phyloP scores from a whole-genome alignment of 2,888 invertebrate species.

The Blastobasis adustella region DNA sequence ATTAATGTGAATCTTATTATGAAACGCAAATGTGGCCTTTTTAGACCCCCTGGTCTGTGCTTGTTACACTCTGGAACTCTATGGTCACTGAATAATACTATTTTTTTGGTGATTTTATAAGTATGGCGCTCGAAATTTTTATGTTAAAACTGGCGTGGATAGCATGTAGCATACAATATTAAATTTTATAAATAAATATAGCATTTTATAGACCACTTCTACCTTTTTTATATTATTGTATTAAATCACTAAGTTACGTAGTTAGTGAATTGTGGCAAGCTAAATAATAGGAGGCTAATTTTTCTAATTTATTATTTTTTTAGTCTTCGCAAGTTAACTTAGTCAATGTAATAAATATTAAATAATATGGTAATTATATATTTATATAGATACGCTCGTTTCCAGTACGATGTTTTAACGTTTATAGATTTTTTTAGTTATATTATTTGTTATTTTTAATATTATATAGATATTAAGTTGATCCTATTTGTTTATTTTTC shows the following conservation, averaged over 20 bases:
- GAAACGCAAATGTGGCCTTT: no score
- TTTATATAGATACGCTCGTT: slow-evolving; percentile 39
- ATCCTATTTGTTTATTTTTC: slow-evolving; percentile 12
- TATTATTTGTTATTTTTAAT: slow-evolving; percentile 3
- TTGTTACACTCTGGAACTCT: no score
- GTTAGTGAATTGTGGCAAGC: slow-evolving; percentile 17
- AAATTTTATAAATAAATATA: slow-evolving; percentile 26
- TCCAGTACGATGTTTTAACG: slow-evolving; percentile 22
- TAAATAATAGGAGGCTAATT: slow-evolving; percentile 22
- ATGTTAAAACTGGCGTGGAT: no score
- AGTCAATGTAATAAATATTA: slow-evolving; percentile 12
- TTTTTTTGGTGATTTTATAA: no score
- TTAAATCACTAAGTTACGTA: slow-evolving; percentile 15
- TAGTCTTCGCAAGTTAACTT: slow-evolving; percentile 18
- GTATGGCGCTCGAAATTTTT: no score
- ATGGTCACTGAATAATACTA: no score
- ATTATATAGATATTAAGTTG: slow-evolving; percentile 9
- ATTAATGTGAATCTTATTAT: no score
- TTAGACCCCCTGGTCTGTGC: no score
- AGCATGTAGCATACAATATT: slow-evolving; percentile 5
- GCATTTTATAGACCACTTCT: slow-evolving; percentile 26
- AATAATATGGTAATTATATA: slow-evolving; percentile 12
- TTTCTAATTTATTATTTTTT: slow-evolving; percentile 36
- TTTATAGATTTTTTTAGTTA: neutral
- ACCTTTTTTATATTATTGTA: slow-evolving; percentile 11